Conservation (phyloP, 2,113 vertebrate genomes). For the Xenus cinereus region DNA sequence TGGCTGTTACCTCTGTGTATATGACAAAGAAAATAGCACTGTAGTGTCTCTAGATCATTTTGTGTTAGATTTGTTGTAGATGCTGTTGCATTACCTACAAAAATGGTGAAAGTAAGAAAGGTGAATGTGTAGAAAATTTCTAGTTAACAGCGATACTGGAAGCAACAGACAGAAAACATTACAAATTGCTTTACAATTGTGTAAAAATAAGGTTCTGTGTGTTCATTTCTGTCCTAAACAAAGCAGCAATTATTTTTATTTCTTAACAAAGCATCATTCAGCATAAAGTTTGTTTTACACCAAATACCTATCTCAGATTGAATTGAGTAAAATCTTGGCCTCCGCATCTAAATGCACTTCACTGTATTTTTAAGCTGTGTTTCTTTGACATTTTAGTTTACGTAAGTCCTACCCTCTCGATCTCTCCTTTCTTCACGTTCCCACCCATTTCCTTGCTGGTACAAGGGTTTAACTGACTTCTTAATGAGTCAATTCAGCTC, state of each 20-base stretch:
- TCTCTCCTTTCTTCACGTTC: not conserved
- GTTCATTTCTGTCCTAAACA: not conserved
- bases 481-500: not conserved
- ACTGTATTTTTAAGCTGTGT: not conserved
- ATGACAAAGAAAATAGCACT: not conserved
- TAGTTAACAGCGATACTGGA: not conserved
- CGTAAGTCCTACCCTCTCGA: not conserved
- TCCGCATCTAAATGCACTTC: not conserved
- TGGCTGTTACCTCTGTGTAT: not conserved
- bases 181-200: not conserved
- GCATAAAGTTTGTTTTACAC: not conserved
- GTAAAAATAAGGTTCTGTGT: not conserved
- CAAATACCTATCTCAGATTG: not conserved
- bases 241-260: not conserved
- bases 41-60: not conserved
- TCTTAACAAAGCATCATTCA: not conserved
- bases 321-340: not conserved
- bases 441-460: conserved; percentile 14
- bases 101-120: not conserved
- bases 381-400: not conserved
- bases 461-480: not conserved
- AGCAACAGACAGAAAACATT: not conserved
- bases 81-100: not conserved
- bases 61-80: not conserved
- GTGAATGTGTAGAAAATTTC: not conserved